These are phyloP conservation scores for Scrobipalpa atriplicella DNA, from an alignment of 2,888 invertebrate species.

Conservation along the genomic window DNA sequence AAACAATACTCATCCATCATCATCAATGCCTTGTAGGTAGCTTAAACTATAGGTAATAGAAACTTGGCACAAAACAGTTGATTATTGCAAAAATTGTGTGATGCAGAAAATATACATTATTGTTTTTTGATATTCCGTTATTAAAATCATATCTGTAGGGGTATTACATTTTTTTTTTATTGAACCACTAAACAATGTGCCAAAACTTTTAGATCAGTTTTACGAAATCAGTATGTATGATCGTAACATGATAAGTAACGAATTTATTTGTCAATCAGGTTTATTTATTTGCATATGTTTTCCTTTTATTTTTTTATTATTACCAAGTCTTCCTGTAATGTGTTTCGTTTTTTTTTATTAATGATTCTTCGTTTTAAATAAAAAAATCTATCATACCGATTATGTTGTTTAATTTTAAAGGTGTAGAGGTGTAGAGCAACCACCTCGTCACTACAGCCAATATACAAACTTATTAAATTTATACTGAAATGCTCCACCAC, in stretches of 20 bases:
- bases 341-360: slow-evolving; percentile 14
- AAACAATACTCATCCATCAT: too few relatives aligned
- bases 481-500: too few relatives aligned
- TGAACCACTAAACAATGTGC: neutral
- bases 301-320: neutral
- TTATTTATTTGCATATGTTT: neutral
- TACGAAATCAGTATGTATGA: neutral
- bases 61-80: too few relatives aligned
- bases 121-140: too few relatives aligned
- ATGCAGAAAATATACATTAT: too few relatives aligned
- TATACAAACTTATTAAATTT: too few relatives aligned
- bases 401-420: neutral
- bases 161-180: neutral
- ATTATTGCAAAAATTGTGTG: too few relatives aligned
- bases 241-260: neutral
- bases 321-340: slow-evolving; percentile 22
- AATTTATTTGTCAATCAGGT: neutral
- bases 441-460: too few relatives aligned
- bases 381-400: neutral
- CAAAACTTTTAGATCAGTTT: neutral
- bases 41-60: too few relatives aligned
- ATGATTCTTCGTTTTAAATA: neutral
- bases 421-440: neutral
- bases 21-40: too few relatives aligned
- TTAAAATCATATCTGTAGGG: too few relatives aligned